phyloP scores from a whole-genome alignment of 35 echinoderm and acorn worm species.

The Eucidaris tribuloides region DNA sequence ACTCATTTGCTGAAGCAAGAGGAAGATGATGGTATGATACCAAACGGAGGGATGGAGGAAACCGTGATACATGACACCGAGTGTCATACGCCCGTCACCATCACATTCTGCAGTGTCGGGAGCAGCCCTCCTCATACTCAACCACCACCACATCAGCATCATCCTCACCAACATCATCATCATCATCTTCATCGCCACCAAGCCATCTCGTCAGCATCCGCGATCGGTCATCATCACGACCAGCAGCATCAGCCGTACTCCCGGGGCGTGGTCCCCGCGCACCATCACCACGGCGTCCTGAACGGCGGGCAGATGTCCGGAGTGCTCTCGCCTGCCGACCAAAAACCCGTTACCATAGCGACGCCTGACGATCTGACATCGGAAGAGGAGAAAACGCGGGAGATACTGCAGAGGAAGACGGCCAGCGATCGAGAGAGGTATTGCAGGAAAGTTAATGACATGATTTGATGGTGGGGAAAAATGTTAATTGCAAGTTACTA shows the following conservation, averaged over 20 bases:
- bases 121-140: not conserved
- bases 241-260: constrained; percentile 9
- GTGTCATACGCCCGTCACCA: not conserved
- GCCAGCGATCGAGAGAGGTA: constrained; percentile 86
- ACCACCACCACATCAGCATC: not conserved
- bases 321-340: not conserved
- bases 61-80: not conserved
- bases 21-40: not conserved
- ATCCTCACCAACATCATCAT: constrained; percentile 1
- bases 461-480: too few species aligned
- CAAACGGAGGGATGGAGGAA: not conserved
- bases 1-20: constrained; percentile 5
- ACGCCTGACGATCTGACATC: not conserved
- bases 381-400: constrained; percentile 71
- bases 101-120: not conserved
- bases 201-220: not conserved
- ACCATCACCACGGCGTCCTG: not conserved
- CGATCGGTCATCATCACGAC: not conserved
- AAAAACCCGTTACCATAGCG: not conserved
- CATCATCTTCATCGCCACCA: constrained; percentile 5
- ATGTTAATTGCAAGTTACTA: not conserved
- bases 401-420: constrained; percentile 93
- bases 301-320: not conserved
- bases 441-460: too few species aligned
- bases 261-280: not conserved